phyloP scores from a whole-genome alignment of 92 coral and sea anemone species.

The Plumapathes pennacea region DNA sequence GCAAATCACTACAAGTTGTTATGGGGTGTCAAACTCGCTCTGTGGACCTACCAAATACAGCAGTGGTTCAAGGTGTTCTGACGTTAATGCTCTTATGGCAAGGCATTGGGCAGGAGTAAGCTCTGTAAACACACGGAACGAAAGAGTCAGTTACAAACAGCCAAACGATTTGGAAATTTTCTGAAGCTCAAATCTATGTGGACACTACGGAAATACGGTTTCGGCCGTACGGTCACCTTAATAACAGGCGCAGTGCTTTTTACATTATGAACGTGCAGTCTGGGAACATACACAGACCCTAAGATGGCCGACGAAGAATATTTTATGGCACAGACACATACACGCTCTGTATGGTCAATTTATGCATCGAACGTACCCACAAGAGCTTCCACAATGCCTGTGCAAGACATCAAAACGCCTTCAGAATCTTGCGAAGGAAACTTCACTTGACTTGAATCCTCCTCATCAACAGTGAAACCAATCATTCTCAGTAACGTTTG shows the following conservation, averaged over 20 bases:
- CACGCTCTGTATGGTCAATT: background rate
- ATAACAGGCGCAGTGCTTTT: no score
- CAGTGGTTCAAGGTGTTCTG: constrained; percentile 66
- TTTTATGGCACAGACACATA: background rate
- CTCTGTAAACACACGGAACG: constrained; percentile 28
- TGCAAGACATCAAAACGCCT: constrained; percentile 54
- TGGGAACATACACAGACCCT: no score
- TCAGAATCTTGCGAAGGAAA: constrained; percentile 40
- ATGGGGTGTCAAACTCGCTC: background rate
- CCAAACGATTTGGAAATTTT: no score
- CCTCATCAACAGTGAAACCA: constrained; percentile 51
- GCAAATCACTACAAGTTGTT: background rate
- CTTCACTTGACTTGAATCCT: constrained; percentile 31
- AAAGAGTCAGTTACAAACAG: background rate
- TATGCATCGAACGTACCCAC: constrained; percentile 69
- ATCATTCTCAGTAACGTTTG: constrained; percentile 44
- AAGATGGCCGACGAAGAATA: no score
- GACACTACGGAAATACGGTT: no score
- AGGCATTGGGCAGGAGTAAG: constrained; percentile 65
- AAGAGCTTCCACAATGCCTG: constrained; percentile 65
- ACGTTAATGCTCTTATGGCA: constrained; percentile 56
- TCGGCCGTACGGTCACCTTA: no score
- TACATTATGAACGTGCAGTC: no score
- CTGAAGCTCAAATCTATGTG: no score
- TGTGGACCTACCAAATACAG: constrained; percentile 68